These are phyloP conservation scores for Ptyas mucosa DNA, from an alignment of 2,113 vertebrate species.

Conservation along the genomic window DNA sequence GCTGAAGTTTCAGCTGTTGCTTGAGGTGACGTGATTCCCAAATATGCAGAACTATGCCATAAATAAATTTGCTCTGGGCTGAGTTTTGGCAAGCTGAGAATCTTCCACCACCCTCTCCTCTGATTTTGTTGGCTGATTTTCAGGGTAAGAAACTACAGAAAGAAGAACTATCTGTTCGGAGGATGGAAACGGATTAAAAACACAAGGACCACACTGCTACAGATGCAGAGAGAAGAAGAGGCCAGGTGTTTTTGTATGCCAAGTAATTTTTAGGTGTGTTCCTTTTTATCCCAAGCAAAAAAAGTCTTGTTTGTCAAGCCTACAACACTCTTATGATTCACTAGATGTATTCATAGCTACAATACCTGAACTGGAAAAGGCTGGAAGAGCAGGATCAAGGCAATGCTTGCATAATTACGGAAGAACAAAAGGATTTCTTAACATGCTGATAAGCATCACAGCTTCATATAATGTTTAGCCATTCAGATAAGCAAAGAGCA, in stretches of 20 bases:
- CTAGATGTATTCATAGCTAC: conserved; percentile 3
- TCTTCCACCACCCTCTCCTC: background rate
- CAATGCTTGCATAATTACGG: conserved; percentile 39
- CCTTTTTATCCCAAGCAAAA: background rate
- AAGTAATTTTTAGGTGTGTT: conserved; percentile 13
- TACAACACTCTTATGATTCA: conserved; percentile 16
- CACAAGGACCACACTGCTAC: background rate
- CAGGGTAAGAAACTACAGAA: background rate
- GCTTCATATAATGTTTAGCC: conserved; percentile 17
- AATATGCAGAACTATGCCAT: conserved; percentile 27
- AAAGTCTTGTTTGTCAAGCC: conserved; percentile 7
- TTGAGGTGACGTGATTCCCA: conserved; percentile 25
- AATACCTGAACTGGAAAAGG: conserved; percentile 28
- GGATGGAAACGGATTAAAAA: background rate
- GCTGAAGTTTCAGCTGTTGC: conserved; percentile 23
- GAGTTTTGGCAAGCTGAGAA: conserved; percentile 11
- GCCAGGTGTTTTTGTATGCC: background rate
- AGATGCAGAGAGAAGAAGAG: background rate
- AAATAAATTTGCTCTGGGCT: conserved; percentile 35
- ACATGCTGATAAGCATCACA: conserved; percentile 47
- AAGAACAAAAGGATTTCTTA: conserved; percentile 37
- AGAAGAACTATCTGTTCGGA: conserved; percentile 2
- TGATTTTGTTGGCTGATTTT: conserved; percentile 24
- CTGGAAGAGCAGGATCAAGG: conserved; percentile 44
- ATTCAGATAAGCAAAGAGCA: background rate